Base-by-base conservation (phyloP, 2,113 vertebrate species). In the Burhinus bistriatus region DNA sequence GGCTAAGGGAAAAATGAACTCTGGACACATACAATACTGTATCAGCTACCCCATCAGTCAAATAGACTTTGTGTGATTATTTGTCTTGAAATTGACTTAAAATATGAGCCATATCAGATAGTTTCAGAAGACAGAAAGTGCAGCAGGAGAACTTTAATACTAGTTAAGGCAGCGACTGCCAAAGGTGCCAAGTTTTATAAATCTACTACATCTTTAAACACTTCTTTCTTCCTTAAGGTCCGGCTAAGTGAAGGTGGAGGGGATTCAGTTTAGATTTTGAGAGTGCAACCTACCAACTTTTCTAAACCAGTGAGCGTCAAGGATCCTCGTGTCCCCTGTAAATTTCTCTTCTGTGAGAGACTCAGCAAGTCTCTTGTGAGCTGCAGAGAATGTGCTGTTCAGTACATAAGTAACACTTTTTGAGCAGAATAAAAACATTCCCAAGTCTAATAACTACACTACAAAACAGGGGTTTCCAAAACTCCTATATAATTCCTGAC, bases 271-370 rank as follows among this genome's bases (percentile, higher is more conserved):
- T 26, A 66, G 26, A 65, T 55, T 47, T 79, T 19, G 86, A 52
- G 54, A 82, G 54, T 58, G 27, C 30, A 66, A 92, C 93, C 90
- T 98, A 99, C 99, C 99, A 86, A 98, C 98, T 98, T 99, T 99
- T 95, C 98, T 98, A 97, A 99, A 99, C 99, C 99, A 99, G 78
- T 99, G 98, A 90, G 99, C 99, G 76, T 99, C 98, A 13, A 98
- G 97, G 83, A 91, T 92, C 71, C 87, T 97, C 81, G 96, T 94
- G 59, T 98, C 98, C 26, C 75, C 96, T 75, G 88, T 95, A 47
- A 96, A 68, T 5, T n/a, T 38, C 66, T 97, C 91, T 65, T 86
- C 96, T 32, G 86, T 72, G 86, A 89, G 96, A 90, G 78, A 71
- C 62, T 95, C 95, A 47, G 89, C 79, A 68, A 99, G 84, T 87